A percentile compares a stretch with the other conserved stretches of the same genome.
Evolutionary conservation across 2,888 invertebrate species (phyloP).

Genomic region (Macaria notata): DNA sequence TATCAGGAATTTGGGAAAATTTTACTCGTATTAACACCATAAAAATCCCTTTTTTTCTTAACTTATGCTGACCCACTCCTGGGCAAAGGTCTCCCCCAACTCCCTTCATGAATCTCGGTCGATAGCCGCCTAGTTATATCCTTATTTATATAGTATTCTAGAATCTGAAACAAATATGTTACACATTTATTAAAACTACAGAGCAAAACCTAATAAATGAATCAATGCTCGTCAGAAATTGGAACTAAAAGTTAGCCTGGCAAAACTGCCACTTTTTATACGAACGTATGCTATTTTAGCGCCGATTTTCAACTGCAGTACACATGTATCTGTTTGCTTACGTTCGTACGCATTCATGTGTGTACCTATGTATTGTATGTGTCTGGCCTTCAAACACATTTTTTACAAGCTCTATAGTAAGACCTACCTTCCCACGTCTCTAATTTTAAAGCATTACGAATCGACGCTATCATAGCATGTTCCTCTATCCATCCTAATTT

Average conservation of each 20-base stretch:
- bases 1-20: too few species aligned
- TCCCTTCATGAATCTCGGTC: too few species aligned
- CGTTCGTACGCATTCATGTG: too few species aligned
- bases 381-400: not conserved
- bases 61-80: too few species aligned
- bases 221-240: not conserved
- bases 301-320: not conserved
- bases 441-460: not conserved
- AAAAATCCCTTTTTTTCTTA: too few species aligned
- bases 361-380: not conserved
- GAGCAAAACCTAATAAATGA: too few species aligned
- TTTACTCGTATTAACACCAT: too few species aligned
- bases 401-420: conserved; percentile 1
- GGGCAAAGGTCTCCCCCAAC: too few species aligned
- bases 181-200: too few species aligned
- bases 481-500: conserved; percentile 3
- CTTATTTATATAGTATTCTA: too few species aligned
- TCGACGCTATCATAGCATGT: not conserved
- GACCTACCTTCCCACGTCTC: conserved; percentile 5
- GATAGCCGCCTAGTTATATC: too few species aligned
- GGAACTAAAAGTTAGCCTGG: not conserved
- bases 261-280: not conserved
- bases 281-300: not conserved
- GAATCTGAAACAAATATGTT: too few species aligned
- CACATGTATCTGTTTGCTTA: not conserved